These are phyloP conservation scores for Acrocephalus kingi DNA, from an alignment of 2,113 vertebrate species.

Conservation along the genomic window DNA sequence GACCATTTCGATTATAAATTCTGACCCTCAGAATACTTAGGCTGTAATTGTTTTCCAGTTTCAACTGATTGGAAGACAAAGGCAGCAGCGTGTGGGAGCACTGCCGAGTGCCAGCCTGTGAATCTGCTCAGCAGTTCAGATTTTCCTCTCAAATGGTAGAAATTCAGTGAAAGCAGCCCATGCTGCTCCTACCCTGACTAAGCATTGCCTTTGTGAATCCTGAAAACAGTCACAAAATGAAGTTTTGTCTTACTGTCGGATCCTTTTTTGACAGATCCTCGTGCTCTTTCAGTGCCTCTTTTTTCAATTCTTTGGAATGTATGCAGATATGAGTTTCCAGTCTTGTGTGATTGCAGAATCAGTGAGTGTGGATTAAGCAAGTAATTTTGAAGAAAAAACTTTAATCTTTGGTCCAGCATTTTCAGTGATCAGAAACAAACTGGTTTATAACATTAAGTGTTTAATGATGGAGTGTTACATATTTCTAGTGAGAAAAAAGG, in stretches of 20 bases:
- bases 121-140: background rate
- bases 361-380: background rate
- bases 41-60: background rate
- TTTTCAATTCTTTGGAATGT: slow-evolving; percentile 10
- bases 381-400: background rate
- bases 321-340: background rate
- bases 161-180: background rate
- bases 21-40: background rate
- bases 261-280: background rate
- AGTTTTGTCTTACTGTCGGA: background rate
- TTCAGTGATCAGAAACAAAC: background rate
- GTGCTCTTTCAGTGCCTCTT: slow-evolving; percentile 52
- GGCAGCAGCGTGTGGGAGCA: background rate
- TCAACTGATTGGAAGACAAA: background rate
- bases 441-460: background rate
- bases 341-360: background rate
- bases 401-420: background rate
- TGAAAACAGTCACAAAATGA: background rate
- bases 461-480: background rate
- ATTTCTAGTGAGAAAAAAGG: slow-evolving; percentile 1
- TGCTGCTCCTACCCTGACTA: background rate
- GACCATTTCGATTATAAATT: background rate
- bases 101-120: background rate
- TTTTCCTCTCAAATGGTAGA: background rate
- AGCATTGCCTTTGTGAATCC: background rate